phyloP scores from a whole-genome alignment of 2,797 vertebrate species.

The Epinephelus awoara region DNA sequence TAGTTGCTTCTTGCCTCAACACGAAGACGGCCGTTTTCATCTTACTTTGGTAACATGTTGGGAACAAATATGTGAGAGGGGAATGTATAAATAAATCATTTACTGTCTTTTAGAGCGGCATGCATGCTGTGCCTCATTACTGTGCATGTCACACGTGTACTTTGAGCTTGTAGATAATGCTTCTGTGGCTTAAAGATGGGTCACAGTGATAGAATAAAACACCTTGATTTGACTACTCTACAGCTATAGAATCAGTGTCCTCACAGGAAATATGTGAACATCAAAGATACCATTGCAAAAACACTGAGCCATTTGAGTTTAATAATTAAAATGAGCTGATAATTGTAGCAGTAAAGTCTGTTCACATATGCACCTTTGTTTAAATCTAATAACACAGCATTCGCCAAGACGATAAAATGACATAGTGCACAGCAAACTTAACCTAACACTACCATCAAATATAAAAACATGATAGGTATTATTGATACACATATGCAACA shows the following conservation, averaged over 20 bases:
- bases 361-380: conserved; percentile 11
- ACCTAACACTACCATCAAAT: neutral
- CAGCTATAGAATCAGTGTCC: conserved; percentile 43
- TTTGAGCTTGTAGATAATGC: conserved; percentile 78
- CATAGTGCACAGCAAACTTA: neutral
- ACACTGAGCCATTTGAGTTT: conserved; percentile 4
- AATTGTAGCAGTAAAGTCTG: conserved; percentile 7
- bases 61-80: conserved; percentile 77
- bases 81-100: conserved; percentile 83
- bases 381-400: neutral
- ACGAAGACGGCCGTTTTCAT: conserved; percentile 75
- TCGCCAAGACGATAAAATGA: neutral
- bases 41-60: conserved; percentile 72
- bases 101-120: conserved; percentile 70
- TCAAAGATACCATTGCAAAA: conserved; percentile 26
- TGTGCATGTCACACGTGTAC: conserved; percentile 74
- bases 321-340: conserved; percentile 9
- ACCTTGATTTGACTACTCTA: conserved; percentile 56
- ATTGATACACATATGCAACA: neutral
- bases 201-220: conserved; percentile 63
- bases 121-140: conserved; percentile 76
- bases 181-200: conserved; percentile 69
- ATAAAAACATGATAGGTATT: neutral
- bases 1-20: conserved; percentile 68
- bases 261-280: conserved; percentile 25